Conservation (phyloP, 2,113 vertebrate species). For the Anarhynchus alexandrinus region DNA sequence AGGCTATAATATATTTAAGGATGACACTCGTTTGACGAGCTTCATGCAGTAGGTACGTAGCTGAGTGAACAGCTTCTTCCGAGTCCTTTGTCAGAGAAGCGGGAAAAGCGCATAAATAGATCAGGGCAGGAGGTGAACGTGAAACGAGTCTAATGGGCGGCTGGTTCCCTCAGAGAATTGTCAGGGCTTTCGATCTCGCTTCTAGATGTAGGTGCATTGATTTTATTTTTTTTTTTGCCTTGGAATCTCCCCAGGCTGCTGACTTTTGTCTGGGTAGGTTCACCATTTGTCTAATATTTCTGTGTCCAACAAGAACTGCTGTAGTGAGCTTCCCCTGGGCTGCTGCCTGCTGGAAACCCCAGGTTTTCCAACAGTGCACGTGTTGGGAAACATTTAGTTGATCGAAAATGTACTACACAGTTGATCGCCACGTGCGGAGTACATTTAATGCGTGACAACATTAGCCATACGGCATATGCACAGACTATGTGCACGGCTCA, state of each 20-base stretch:
- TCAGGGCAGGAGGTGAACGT: background rate
- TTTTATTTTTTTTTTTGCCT: background rate
- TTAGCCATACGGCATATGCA: too few species aligned
- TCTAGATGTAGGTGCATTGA: background rate
- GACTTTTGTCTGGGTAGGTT: background rate
- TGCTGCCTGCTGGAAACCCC: background rate
- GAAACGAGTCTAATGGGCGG: background rate
- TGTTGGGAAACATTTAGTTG: background rate
- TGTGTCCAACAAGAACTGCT: background rate
- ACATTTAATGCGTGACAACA: background rate
- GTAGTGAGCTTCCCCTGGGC: background rate
- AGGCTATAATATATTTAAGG: background rate
- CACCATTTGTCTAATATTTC: background rate
- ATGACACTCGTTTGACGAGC: accelerated
- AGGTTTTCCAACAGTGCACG: too few species aligned
- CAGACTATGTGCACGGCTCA: accelerated
- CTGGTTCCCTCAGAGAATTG: background rate
- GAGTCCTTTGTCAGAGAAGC: background rate
- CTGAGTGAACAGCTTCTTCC: background rate
- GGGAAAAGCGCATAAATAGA: background rate
- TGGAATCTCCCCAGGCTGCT: background rate
- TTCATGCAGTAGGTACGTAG: background rate
- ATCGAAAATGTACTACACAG: background rate
- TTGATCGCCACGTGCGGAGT: background rate
- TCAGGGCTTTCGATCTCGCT: background rate